These are phyloP conservation scores for Seriola dumerili DNA, from an alignment of 2,113 vertebrate species.

Conservation along the genomic window DNA sequence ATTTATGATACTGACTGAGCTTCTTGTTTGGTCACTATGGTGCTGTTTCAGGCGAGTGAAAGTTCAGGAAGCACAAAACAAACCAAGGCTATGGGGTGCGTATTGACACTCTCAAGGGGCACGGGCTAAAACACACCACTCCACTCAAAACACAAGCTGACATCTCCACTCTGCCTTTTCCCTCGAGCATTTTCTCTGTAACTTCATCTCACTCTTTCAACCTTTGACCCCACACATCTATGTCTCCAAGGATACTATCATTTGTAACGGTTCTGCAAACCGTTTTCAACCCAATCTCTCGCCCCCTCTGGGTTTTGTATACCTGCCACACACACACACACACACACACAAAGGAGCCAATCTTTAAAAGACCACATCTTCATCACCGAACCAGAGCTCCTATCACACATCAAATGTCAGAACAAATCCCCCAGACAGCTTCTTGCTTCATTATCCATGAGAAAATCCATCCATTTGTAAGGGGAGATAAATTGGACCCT, in stretches of 20 bases:
- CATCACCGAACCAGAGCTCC: not conserved
- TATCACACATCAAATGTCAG: slow-evolving; percentile 4
- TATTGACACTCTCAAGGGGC: not conserved
- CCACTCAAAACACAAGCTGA: slow-evolving; percentile 12
- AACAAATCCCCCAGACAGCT: not conserved
- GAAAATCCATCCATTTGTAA: not conserved
- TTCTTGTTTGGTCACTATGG: not conserved
- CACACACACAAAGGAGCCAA: not conserved
- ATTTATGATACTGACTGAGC: not conserved
- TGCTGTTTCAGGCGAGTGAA: not conserved
- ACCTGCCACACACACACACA: not conserved
- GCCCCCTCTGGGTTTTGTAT: slow-evolving; percentile 10
- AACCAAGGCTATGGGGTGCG: not conserved
- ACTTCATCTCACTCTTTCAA: slow-evolving; percentile 40
- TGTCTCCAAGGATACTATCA: slow-evolving; percentile 49
- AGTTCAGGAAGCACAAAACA: slow-evolving; percentile 9
- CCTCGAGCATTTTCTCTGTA: slow-evolving; percentile 19
- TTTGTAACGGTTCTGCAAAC: slow-evolving; percentile 26
- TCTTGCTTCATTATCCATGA: not conserved
- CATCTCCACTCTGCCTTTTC: slow-evolving; percentile 20
- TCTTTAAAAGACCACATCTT: slow-evolving; percentile 1
- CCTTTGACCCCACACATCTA: slow-evolving; percentile 40
- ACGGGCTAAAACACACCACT: not conserved
- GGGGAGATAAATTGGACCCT: not conserved
- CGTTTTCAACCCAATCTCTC: slow-evolving; percentile 15